Base-by-base conservation (phyloP, 2,888 invertebrate genomes). In the Balanococcus diminutus region DNA sequence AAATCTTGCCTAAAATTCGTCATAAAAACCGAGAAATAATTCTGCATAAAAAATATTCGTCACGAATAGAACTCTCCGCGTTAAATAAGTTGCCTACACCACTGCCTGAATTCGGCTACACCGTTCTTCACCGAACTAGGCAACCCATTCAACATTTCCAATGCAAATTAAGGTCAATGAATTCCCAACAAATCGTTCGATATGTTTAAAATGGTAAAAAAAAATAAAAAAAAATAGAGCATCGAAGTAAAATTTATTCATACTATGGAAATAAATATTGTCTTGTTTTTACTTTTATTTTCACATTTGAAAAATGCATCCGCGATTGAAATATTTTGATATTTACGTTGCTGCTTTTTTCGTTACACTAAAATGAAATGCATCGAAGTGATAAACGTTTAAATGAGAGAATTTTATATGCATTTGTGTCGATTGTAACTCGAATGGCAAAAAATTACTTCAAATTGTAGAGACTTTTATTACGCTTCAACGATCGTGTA, bases 391-490 rank as follows among this genome's bases (percentile, higher is more conserved):
- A 36, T 79, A 79, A 79, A 67, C 28, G 67, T 67, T 67, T 5
- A 67, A n/a, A 31, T 14, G 28, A 25, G 67, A 67, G 67, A 31
- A 79, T 79, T 79, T 79, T 22, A 56, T 36, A 19, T 25, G 19
- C 36, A 25, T 11, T 19, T 79, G 8, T 79, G 36, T 32, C 75
- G 36, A 36, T 36, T 79, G 75, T 36, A 67, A 61, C 61, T 5
- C 32, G 72, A 16, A 16, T 32, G 9, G 36, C 2, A 67, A 79
- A 79, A 75, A 79, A 79, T 79, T 79, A 36, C 36, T 79, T 36
- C 36, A 36, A 79, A 79, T 79, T 79, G 36, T 11, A 79, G 36
- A 79, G 75, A 79, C 36, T 79, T 79, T 79, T 36, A 19, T 79
- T 19, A 79, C 75, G 75, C 75, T 36, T 79, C 75, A 32, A 79